phyloP scores from a whole-genome alignment of 2,888 invertebrate genomes.

The Physocephala rufipes region DNA sequence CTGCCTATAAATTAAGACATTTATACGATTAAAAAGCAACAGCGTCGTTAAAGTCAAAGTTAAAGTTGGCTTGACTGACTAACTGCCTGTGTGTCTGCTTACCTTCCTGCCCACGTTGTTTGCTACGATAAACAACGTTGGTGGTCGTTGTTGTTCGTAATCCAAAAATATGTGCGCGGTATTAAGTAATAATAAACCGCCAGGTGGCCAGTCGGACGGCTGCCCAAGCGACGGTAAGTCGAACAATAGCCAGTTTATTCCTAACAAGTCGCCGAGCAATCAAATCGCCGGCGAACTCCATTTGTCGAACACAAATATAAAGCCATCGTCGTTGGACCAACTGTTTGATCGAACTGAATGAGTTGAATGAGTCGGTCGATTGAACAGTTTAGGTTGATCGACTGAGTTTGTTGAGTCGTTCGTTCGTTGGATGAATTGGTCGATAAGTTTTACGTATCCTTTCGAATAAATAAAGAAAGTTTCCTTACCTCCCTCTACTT shows the following conservation, averaged over 20 bases:
- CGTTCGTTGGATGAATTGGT: constrained; percentile 50
- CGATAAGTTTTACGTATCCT: no score
- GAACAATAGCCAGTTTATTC: not conserved
- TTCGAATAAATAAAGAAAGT: no score
- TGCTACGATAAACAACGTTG: constrained; percentile 52
- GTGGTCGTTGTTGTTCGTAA: constrained; percentile 56
- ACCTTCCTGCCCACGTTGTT: constrained; percentile 39
- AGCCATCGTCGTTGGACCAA: not conserved
- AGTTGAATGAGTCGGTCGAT: not conserved
- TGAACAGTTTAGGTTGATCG: not conserved
- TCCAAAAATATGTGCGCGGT: no score
- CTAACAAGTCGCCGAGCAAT: not conserved
- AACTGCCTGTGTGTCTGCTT: constrained; percentile 46
- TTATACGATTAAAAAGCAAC: constrained; percentile 62
- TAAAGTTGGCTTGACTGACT: constrained; percentile 35
- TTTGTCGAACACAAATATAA: no score
- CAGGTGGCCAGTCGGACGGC: constrained; percentile 37
- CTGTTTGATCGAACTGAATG: not conserved
- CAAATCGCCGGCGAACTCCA: no score
- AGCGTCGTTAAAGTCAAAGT: constrained; percentile 49
- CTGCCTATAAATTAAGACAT: constrained; percentile 65
- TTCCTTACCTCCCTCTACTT: no score
- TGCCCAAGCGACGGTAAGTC: not conserved
- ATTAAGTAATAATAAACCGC: no score
- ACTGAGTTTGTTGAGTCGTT: no score